Evolutionary conservation across 64 coral and sea anemone genomes (phyloP).

Genomic region (Trachythela sp.): DNA sequence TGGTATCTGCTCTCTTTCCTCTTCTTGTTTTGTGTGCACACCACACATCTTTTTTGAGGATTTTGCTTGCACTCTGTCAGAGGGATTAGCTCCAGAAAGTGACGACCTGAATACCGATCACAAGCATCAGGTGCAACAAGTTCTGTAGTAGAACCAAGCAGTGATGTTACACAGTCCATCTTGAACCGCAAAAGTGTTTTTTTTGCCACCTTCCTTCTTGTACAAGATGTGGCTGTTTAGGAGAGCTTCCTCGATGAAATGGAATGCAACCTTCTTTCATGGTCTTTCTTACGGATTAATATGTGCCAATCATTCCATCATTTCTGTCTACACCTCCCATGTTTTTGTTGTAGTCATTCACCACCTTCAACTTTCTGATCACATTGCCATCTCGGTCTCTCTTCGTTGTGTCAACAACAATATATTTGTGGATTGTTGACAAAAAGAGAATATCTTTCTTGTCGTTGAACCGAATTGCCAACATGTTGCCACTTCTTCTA

Average conservation of each 20-base stretch:
- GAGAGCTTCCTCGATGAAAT: slow-evolving; percentile 53
- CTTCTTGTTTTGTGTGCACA: slow-evolving; percentile 27
- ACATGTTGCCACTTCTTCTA: neutral
- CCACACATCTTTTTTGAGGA: slow-evolving; percentile 39
- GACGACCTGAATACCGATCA: slow-evolving; percentile 23
- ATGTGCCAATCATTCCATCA: slow-evolving; percentile 41
- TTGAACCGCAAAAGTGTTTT: slow-evolving; percentile 36
- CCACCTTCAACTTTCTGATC: slow-evolving; percentile 36
- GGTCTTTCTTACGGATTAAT: slow-evolving; percentile 35
- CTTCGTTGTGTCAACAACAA: slow-evolving; percentile 4
- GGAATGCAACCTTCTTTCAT: slow-evolving; percentile 53
- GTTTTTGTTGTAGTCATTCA: slow-evolving; percentile 46
- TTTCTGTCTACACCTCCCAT: slow-evolving; percentile 53
- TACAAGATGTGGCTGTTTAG: slow-evolving; percentile 41
- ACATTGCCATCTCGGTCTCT: slow-evolving; percentile 25
- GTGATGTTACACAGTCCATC: slow-evolving; percentile 5
- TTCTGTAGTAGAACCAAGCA: slow-evolving; percentile 39
- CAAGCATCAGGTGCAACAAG: neutral
- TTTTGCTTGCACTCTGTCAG: slow-evolving; percentile 30
- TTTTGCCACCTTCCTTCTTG: slow-evolving; percentile 5
- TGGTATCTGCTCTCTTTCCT: slow-evolving; percentile 47
- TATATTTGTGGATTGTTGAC: slow-evolving; percentile 27
- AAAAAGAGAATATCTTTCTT: slow-evolving; percentile 27
- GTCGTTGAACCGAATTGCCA: slow-evolving; percentile 26
- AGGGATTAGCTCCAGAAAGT: slow-evolving; percentile 38